Evolutionary conservation across 2,888 invertebrate species (phyloP), one percentile per base, ranked within the genome.

Genomic region (Archips xylosteana): DNA sequence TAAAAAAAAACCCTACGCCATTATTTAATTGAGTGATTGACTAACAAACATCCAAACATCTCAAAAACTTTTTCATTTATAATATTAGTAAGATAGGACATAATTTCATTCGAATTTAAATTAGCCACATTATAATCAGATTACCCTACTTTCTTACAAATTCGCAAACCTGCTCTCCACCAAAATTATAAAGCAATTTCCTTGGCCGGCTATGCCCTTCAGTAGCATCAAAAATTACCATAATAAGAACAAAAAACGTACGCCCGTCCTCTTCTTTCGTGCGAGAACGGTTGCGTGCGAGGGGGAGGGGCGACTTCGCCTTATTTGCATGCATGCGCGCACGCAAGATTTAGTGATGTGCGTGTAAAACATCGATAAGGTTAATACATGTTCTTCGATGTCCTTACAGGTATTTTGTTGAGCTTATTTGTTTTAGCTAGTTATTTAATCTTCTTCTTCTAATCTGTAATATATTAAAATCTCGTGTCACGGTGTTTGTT

Each of bases 271-370:
- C 36, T 71, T 84, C 76, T 68, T 64, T 77, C 78, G 32, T 71
- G 39, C 54, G 15, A 9, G 15, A 59, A 23, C 73, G 54, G 6
- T 3, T 2, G 15, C 59, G 77, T 77, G 72, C 42, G 81, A 85
- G 75, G 67, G 78, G 77, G 86, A 85, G 39, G 75, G 74, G 78
- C 76, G 70, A 77, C 79, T 76, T 70, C 63, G 76, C 74, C 79
- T 83, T 80, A 87, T 88, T 85, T 87, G 86, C 89, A 89, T 79
- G 82, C 79, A 82, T 84, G 84, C 76, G 77, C 74, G 78, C 72
- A 76, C 78, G 76, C 80, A 79, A 66, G 80, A 79, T 82, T 84
- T 61, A 39, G 61, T 61, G 39, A 39, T 61, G 61, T 10, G 32
- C 32, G 23, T 5, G 9, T 32, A 54, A 54, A 12, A 32, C 32